These are phyloP conservation scores for Tanypteryx hageni DNA, from an alignment of 2,888 invertebrate species.

Conservation along the genomic window DNA sequence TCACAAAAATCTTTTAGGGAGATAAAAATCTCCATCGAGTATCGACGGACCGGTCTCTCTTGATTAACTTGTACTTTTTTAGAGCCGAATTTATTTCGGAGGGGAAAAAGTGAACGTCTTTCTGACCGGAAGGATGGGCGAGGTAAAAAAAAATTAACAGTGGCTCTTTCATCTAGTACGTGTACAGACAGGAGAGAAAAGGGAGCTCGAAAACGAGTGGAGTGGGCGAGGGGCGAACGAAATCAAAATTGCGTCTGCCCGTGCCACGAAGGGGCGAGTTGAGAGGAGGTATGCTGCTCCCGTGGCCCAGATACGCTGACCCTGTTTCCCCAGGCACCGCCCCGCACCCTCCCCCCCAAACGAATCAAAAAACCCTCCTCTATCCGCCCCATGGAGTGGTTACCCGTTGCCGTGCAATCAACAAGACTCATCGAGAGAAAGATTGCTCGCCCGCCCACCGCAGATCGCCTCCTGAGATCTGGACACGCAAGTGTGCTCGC, in stretches of 20 bases:
- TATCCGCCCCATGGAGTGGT: not conserved
- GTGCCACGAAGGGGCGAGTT: not conserved
- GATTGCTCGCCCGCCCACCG: not conserved
- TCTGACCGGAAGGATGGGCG: too few relatives aligned
- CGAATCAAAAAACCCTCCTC: not conserved
- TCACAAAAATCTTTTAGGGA: too few relatives aligned
- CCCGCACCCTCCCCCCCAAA: not conserved
- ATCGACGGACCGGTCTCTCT: too few relatives aligned
- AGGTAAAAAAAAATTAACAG: not conserved
- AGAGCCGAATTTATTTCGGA: too few relatives aligned
- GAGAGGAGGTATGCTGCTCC: slow-evolving; percentile 45
- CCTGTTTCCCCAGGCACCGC: slow-evolving; percentile 24
- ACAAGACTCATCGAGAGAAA: not conserved
- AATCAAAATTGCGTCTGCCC: slow-evolving; percentile 51
- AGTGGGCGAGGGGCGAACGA: not conserved
- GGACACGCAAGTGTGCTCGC: not conserved
- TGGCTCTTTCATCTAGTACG: not conserved
- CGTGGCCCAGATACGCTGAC: slow-evolving; percentile 56
- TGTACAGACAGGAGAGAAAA: too few relatives aligned
- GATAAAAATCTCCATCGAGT: too few relatives aligned
- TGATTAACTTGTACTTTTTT: too few relatives aligned
- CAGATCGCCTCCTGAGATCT: not conserved
- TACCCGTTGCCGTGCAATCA: too few relatives aligned
- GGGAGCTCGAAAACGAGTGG: too few relatives aligned
- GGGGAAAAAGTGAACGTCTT: not conserved